phyloP scores from a whole-genome alignment of 2,888 invertebrate species.

The Chromoteleia sp. region DNA sequence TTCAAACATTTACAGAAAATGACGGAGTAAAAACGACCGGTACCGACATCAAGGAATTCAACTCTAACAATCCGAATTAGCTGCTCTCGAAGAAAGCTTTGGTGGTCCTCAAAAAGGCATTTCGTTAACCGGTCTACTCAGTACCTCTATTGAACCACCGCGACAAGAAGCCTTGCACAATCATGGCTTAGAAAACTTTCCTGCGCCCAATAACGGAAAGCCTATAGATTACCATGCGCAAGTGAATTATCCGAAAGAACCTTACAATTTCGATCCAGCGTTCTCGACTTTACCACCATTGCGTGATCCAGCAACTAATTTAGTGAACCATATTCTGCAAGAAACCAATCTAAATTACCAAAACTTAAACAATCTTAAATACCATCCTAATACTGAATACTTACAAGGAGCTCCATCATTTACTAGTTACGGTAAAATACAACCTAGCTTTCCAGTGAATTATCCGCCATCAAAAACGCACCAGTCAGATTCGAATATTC shows the following conservation, averaged over 20 bases:
- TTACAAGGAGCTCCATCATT: slow-evolving; percentile 47
- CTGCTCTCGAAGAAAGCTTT: slow-evolving; percentile 75
- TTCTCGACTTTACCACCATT: slow-evolving; percentile 15
- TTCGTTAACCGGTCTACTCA: slow-evolving; percentile 43
- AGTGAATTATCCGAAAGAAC: slow-evolving; percentile 30
- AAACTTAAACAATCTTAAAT: slow-evolving; percentile 40
- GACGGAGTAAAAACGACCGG: slow-evolving; percentile 70
- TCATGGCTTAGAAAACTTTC: slow-evolving; percentile 40
- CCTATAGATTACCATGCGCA: slow-evolving; percentile 39
- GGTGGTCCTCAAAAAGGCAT: slow-evolving; percentile 72
- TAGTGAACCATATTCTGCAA: slow-evolving; percentile 62
- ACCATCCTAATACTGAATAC: slow-evolving; percentile 39
- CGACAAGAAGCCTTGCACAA: slow-evolving; percentile 33
- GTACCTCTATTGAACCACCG: slow-evolving; percentile 54
- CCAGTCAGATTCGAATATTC: slow-evolving; percentile 41
- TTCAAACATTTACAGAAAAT: slow-evolving; percentile 81
- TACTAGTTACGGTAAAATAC: slow-evolving; percentile 58
- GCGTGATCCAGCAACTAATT: slow-evolving; percentile 53
- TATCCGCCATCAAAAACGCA: slow-evolving; percentile 34
- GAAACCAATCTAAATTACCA: slow-evolving; percentile 60
- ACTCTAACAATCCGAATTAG: slow-evolving; percentile 64
- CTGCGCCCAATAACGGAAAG: slow-evolving; percentile 24
- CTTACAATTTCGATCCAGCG: slow-evolving; percentile 22
- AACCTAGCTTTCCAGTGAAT: slow-evolving; percentile 5
- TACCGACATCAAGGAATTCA: slow-evolving; percentile 70